Base-by-base conservation (phyloP, 2,888 invertebrate species). In the Abrostola tripartita region DNA sequence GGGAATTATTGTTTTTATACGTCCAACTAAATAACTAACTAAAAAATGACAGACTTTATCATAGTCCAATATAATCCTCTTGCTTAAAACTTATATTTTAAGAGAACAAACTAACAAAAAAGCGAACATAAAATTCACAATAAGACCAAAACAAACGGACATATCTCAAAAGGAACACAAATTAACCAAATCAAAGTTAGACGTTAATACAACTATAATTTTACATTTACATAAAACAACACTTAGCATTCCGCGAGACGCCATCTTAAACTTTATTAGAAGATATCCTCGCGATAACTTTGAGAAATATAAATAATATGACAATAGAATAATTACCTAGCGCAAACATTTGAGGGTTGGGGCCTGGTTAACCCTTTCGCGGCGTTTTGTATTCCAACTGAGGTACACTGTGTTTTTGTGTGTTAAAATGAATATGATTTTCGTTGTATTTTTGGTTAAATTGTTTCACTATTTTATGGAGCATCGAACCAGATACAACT, bases 251-350 rank as follows among this genome's bases (percentile, higher is more conserved):
- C 92, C 85, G 81, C 78, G 79, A 78, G 75, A 75, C 81, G 82
- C 85, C 85, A 76, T 86, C 89, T 88, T 84, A 79, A 89, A 92
- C 82, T 92, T 92, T 92, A 92, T 92, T 92, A 90, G 88, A 81
- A 91, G 90, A 92, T 92, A 92, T 90, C 87, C 82, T 78, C 62
- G 83, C 79, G 91, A 92, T 92, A 92, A 91, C 91, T 90, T 86
- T 74, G 84, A 76, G 84, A 90, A 92, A 91, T 92, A 92, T 92
- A 92, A 93, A 93, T 92, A 93, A 92, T 90, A 92, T 89, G 89
- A 92, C 92, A 92, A 90, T 91, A 87, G 92, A 90, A 92, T 91
- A 91, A 92, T 91, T 91, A 88, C 87, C 82, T 81, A 79, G 81
- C 75, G 76, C 85, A 88, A 86, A 89, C 85, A 88, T 81, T 56